Evolutionary conservation across 2,888 invertebrate genomes (phyloP).

Genomic region (Drosophila picticornis): DNA sequence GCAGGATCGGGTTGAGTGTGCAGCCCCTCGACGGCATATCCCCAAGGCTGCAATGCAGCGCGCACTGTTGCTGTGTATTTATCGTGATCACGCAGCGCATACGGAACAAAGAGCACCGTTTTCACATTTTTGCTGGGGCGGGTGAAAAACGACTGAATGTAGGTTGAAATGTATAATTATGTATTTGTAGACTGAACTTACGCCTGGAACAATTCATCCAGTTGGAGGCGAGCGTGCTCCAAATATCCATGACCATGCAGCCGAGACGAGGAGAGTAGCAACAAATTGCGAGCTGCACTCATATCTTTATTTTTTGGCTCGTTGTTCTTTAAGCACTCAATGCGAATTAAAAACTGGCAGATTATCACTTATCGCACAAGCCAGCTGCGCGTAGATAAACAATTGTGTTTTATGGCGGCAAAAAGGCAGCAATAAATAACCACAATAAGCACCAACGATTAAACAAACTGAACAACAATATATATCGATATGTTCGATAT

Average conservation of each 20-base stretch:
- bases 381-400: neutral
- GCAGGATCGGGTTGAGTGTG: conserved; percentile 87
- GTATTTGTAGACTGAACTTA: conserved; percentile 81
- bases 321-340: conserved; percentile 3
- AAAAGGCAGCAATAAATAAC: neutral
- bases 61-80: conserved; percentile 88
- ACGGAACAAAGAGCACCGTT: conserved; percentile 90
- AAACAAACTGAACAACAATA: neutral
- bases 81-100: conserved; percentile 89
- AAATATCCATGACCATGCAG: conserved; percentile 89
- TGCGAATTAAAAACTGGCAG: neutral
- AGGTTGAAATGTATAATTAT: neutral
- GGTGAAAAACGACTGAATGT: conserved; percentile 39
- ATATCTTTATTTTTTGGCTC: neutral
- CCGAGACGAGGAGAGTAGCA: conserved; percentile 90
- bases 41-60: conserved; percentile 88
- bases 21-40: conserved; percentile 88
- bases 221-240: conserved; percentile 89
- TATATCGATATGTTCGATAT: neutral
- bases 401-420: neutral
- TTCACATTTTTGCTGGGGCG: conserved; percentile 87
- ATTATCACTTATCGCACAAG: neutral
- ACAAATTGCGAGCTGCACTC: conserved; percentile 78
- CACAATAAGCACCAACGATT: neutral
- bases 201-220: conserved; percentile 87